Conservation (phyloP, 2,113 vertebrate genomes). For the Myxocyprinus asiaticus region DNA sequence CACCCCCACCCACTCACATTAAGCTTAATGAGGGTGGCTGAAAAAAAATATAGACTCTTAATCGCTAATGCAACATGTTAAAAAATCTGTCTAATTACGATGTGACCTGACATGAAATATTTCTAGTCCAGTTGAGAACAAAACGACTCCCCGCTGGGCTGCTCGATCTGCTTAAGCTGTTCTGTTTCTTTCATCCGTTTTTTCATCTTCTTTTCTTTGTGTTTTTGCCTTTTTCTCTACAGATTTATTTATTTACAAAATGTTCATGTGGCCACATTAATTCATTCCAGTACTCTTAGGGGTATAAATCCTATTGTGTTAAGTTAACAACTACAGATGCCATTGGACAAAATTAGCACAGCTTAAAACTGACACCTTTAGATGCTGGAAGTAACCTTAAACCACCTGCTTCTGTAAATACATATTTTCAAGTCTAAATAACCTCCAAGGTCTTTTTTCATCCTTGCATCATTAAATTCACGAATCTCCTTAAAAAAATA, state of each 20-base stretch:
- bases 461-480: conserved; percentile 35
- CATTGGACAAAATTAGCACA: background rate
- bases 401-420: conserved; percentile 10
- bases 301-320: background rate
- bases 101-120: conserved; percentile 45
- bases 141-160: conserved; percentile 46
- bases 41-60: conserved; percentile 28
- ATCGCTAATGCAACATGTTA: conserved; percentile 21
- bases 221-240: background rate
- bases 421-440: conserved; percentile 22
- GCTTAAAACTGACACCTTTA: background rate
- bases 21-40: conserved; percentile 33
- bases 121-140: conserved; percentile 40
- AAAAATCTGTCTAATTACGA: conserved; percentile 38
- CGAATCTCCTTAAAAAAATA: conserved; percentile 25
- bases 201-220: background rate
- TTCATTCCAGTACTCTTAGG: conserved; percentile 15
- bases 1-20: background rate
- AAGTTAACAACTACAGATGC: background rate
- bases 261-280: conserved; percentile 1
- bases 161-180: conserved; percentile 31
- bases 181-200: conserved; percentile 33
- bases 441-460: conserved; percentile 24
- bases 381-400: conserved; percentile 5
- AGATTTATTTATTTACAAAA: conserved; percentile 9